Evolutionary conservation across 1,140 invertebrate species (phyloP), one percentile per base, ranked within the genome.

Genomic region (Leptestheria dahalacensis): DNA sequence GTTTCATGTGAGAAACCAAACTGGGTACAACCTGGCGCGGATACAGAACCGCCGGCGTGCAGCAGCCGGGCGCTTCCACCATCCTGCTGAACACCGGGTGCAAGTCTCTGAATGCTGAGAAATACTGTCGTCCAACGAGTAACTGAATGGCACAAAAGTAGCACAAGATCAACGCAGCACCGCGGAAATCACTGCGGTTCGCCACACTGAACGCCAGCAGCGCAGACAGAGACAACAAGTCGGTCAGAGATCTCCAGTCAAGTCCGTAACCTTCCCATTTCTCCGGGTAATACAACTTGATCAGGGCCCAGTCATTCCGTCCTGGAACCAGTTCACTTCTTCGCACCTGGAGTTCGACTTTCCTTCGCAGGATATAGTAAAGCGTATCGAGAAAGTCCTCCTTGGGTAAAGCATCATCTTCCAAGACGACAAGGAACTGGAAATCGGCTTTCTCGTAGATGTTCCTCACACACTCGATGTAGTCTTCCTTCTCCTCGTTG

Each of bases 401-500:
- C 9, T 29, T 21, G 18, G 47, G 57, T 9, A 59, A 15, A n/a
- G 57, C 57, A 23, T 59, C 57, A 12, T 59, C 57, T 54, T 59
- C 33, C 33, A 41, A 48, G 3, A 59, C 11, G 20, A 59, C 57
- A 24, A 50, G 56, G 4, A 62, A 18, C 18, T 58, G 21, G 12
- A 25, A 18, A 26, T 46, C 11, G 3, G 41, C 3, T 10, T 49
- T 10, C 3, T 24, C 2, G 21, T 48, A 28, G 1, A 20, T 11
- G 20, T 59, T 41, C 51, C 59, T 10, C 10, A 62, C 25, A 33
- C 61, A 62, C 1, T 46, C 18, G 23, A 33, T 15, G 21, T 48
- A 62, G 46, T 62, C 61, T 3, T 50, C 20, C 51, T 62, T 62
- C 25, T 62, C 61, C 29, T 58, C 49, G 24, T 62, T 50, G 49